Conservation (phyloP, 2,888 invertebrate species). For the Limnephilus marmoratus region DNA sequence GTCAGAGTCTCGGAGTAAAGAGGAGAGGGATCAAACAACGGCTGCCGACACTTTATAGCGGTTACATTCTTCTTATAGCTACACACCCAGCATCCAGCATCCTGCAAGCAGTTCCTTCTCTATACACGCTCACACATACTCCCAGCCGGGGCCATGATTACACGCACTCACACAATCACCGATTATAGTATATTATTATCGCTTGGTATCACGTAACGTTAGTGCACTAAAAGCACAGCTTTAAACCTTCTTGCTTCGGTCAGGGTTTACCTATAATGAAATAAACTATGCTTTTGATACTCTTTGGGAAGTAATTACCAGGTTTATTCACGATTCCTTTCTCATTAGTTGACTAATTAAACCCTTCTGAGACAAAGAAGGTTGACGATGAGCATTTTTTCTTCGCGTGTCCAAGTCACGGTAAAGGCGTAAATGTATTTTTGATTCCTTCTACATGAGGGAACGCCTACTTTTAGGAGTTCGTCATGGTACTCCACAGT, state of each 20-base stretch:
- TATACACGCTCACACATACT: slow-evolving; percentile 28
- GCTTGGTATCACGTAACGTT: slow-evolving; percentile 24
- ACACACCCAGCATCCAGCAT: slow-evolving; percentile 24
- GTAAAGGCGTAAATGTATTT: neutral
- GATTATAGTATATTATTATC: neutral
- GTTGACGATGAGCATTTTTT: neutral
- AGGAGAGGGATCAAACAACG: slow-evolving; percentile 62
- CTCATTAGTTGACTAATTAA: slow-evolving; percentile 14
- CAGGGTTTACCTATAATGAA: neutral
- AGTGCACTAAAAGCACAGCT: slow-evolving; percentile 44
- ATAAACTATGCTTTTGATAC: slow-evolving; percentile 10
- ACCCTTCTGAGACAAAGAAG: neutral
- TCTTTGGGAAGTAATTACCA: neutral
- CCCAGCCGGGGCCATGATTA: slow-evolving; percentile 8
- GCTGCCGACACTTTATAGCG: slow-evolving; percentile 64
- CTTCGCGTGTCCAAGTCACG: neutral
- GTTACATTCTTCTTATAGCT: slow-evolving; percentile 63
- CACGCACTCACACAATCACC: slow-evolving; percentile 20
- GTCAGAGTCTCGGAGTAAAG: slow-evolving; percentile 50
- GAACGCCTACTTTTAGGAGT: neutral
- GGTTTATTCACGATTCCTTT: slow-evolving; percentile 5
- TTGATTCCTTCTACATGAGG: neutral
- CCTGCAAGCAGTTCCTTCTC: neutral
- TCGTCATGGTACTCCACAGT: neutral
- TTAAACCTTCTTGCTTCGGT: slow-evolving; percentile 4